phyloP scores from a whole-genome alignment of 1,140 invertebrate genomes.

The Listronotus oregonensis region DNA sequence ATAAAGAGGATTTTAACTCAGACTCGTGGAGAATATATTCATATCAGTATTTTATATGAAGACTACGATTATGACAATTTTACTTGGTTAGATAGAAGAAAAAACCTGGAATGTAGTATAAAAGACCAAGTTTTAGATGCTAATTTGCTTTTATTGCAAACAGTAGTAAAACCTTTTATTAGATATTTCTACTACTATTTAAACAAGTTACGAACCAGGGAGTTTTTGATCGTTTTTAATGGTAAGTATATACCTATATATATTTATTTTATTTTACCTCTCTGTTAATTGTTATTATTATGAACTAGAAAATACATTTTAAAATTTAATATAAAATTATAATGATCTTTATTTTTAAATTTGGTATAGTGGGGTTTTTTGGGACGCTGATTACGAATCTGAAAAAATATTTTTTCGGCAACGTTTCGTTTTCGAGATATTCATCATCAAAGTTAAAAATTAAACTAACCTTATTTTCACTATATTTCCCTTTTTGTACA shows the following conservation, averaged over 20 bases:
- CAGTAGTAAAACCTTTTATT: slow-evolving; percentile 5
- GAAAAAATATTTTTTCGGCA: too few relatives aligned
- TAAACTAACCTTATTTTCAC: too few relatives aligned
- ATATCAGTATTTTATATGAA: background rate
- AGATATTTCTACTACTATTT: slow-evolving; percentile 2
- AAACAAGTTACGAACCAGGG: background rate
- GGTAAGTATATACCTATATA: slow-evolving; percentile 12
- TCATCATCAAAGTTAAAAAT: too few relatives aligned
- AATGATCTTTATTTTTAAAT: too few relatives aligned
- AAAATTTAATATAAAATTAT: too few relatives aligned
- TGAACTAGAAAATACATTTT: too few relatives aligned
- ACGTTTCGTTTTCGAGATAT: too few relatives aligned
- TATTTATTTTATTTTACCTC: too few relatives aligned
- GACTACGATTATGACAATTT: background rate
- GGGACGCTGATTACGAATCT: too few relatives aligned
- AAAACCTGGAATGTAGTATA: background rate
- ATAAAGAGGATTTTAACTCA: slow-evolving; percentile 11
- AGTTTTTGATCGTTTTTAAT: background rate
- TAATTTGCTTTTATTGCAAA: slow-evolving; percentile 7
- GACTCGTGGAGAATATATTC: slow-evolving; percentile 9
- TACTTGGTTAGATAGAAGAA: background rate
- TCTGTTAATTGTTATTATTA: too few relatives aligned
- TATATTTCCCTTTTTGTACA: too few relatives aligned
- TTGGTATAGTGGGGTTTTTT: too few relatives aligned
- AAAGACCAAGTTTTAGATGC: background rate